Base-by-base conservation (phyloP, 2,888 invertebrate genomes). In the Drosophila meridiana region DNA sequence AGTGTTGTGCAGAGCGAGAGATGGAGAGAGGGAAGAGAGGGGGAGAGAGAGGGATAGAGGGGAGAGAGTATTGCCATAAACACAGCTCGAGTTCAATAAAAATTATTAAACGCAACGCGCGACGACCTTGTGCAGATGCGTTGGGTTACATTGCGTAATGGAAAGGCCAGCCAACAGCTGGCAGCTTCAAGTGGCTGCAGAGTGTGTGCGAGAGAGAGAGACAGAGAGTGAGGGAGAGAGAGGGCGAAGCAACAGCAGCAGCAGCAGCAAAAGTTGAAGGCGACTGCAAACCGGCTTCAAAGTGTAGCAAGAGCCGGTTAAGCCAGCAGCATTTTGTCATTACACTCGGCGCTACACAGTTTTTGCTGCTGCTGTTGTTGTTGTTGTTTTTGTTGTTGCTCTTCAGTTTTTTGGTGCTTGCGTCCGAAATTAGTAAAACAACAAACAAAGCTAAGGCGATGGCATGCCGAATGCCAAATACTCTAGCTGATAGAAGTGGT, bases 101-200 rank as follows among this genome's bases (percentile, higher is more conserved):
- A 76, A 68, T 76, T 76, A 78, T 80, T 67, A 78, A 69, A 64
- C 61, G 43, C 57, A 77, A 34, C 52, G 78, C 72, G 50, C 62
- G 68, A 59, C 87, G 85, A 85, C 85, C 85, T 85, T 85, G 85
- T 64, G 58, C 42, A 69, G 75, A 65, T 89, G 88, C 85, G 83
- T 77, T 85, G 77, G 83, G 68, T 80, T 85, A 74, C 85, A 75
- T 85, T 85, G 80, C 88, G 80, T 80, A 85, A 85, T 76, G 69
- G 63, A 70, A 69, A 66, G 30, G 71, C 69, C 55, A 69, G 66
- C 42, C 70, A 77, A 69, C 72, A 62, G 69, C 78, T 68, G 78
- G 53, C 69, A 66, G 36, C n/a, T 42, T 38, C 30, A 42, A 42
- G 56, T 28, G 38, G 14, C 32, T n/a, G 32, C 9, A n/a, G 32